Base-by-base conservation (phyloP, 2,797 vertebrate genomes). In the Lophotriccus pileatus region DNA sequence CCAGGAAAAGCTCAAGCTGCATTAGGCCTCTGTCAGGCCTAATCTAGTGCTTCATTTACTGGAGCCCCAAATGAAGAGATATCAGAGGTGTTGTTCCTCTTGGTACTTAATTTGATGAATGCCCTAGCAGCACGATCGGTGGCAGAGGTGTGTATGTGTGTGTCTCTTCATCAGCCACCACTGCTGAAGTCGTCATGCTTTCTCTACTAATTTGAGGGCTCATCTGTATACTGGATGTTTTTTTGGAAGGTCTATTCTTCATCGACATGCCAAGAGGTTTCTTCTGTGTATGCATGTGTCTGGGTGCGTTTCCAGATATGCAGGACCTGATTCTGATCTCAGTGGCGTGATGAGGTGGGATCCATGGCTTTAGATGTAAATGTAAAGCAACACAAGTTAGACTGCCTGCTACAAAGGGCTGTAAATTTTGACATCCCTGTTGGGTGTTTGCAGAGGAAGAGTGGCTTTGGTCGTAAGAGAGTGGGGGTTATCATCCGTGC, bases 61-160 rank as follows among this genome's bases (percentile, higher is more conserved):
- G 98, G 98, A 97, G 98, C 98, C 98, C 98, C 98, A 98, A 99
- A 99, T 99, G 99, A 99, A 99, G 99, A 99, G 98, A 98, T 98
- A 99, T 99, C 98, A 99, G 98, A 99, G 98, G 98, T 98, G 98
- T 97, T 98, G 97, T 98, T 98, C 98, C 97, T 98, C 97, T 97
- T 97, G 99, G 98, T 99, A 99, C 99, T 99, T 99, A 99, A 98
- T 98, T 98, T 99, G 99, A 99, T 99, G 99, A 99, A 99, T 99
- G 99, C 98, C 97, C 98, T 97, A 94, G 98, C 96, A 92, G 98
- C 96, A 95, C 94, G 98, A 98, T 98, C 86, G 97, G 98, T 98
- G 98, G 98, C 98, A 98, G 98, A 98, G 97, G 97, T 96, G 94
- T 96, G 96, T 97, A 97, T 97, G 97, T 97, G 95, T 90, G 97